phyloP scores from a whole-genome alignment of 2,797 vertebrate species.

The Gallinago solitaria region DNA sequence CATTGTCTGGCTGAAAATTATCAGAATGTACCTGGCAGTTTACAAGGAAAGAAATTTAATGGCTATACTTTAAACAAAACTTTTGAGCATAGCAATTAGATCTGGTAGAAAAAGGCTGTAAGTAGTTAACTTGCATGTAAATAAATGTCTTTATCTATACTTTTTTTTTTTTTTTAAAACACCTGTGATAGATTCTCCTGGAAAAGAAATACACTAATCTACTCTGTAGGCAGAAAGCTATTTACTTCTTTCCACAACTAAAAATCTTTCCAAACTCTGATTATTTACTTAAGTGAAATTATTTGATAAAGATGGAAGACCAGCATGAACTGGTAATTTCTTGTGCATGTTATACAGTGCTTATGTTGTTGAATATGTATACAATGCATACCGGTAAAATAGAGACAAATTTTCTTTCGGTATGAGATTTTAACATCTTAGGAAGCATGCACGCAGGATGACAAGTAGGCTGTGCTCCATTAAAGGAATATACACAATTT shows the following conservation, averaged over 20 bases:
- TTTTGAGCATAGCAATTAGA: neutral
- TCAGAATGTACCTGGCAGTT: neutral
- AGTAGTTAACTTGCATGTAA: neutral
- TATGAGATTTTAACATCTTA: neutral
- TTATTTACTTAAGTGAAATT: neutral
- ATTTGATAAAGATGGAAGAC: neutral
- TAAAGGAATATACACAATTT: neutral
- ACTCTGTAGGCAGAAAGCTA: neutral
- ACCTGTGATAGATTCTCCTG: neutral
- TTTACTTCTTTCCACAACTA: neutral
- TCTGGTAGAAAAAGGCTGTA: neutral
- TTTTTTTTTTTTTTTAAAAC: neutral
- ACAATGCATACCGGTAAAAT: neutral
- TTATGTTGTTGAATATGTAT: neutral
- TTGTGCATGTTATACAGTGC: neutral
- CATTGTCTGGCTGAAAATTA: neutral
- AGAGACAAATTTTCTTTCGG: neutral
- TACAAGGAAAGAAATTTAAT: neutral
- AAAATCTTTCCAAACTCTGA: neutral
- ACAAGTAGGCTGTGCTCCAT: neutral
- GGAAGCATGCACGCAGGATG: neutral
- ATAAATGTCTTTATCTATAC: neutral
- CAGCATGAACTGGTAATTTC: neutral
- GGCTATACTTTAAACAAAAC: neutral
- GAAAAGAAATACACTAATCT: neutral